A percentile compares a stretch with the other conserved stretches of the same genome.
phyloP scores from a whole-genome alignment of 2,113 vertebrate species.

The Amazona guildingii region DNA sequence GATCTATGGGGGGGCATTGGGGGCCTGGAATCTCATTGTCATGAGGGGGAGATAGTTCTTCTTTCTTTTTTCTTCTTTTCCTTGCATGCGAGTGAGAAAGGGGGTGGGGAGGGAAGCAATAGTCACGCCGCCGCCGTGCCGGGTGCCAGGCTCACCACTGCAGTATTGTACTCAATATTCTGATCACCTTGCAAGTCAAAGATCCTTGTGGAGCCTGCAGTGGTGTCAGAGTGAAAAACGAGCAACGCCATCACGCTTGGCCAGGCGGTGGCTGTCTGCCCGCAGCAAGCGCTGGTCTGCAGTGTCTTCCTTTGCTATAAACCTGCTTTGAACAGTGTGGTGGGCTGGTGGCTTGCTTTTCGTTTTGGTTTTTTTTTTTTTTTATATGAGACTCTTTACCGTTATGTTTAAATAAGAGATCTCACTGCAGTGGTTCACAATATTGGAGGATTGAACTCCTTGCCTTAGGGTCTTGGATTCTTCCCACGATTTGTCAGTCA shows the following conservation, averaged over 20 bases:
- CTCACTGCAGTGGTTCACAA: neutral
- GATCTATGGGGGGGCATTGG: constrained; percentile 23
- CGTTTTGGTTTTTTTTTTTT: neutral
- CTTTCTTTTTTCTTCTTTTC: neutral
- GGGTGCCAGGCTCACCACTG: constrained; percentile 51
- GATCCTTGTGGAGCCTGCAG: constrained; percentile 63
- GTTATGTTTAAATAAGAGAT: neutral
- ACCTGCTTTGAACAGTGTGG: neutral
- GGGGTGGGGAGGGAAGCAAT: neutral
- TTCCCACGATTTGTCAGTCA: neutral
- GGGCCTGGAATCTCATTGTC: neutral
- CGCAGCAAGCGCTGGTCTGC: constrained; percentile 31
- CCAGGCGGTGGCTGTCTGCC: constrained; percentile 55
- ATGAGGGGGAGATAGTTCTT: neutral
- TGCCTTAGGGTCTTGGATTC: constrained; percentile 2
- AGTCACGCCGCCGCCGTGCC: neutral
- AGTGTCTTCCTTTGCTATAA: constrained; percentile 18
- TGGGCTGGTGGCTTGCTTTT: neutral
- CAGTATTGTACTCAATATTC: constrained; percentile 68
- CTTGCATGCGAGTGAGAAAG: neutral
- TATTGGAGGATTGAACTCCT: neutral
- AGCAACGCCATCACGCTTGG: constrained; percentile 45
- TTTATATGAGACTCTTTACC: neutral
- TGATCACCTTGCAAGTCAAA: constrained; percentile 66
- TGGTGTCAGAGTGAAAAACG: constrained; percentile 75